phyloP scores from a whole-genome alignment of 2,113 vertebrate genomes.

The Sardina pilchardus region DNA sequence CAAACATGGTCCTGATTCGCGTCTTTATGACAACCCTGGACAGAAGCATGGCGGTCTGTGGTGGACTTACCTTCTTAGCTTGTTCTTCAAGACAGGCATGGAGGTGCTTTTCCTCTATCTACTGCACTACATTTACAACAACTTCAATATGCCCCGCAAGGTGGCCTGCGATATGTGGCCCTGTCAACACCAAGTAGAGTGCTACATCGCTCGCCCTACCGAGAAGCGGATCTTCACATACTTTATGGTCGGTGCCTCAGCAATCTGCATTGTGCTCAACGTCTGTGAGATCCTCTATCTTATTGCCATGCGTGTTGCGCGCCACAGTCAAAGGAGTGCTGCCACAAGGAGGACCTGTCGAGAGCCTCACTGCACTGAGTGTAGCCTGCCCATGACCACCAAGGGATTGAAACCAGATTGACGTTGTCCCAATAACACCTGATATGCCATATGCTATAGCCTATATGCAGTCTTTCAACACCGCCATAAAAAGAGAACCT shows the following conservation, averaged over 20 bases:
- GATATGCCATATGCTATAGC: background rate
- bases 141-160: slow-evolving; percentile 73
- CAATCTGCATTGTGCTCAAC: slow-evolving; percentile 76
- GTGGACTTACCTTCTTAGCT: slow-evolving; percentile 85
- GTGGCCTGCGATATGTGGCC: slow-evolving; percentile 72
- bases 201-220: slow-evolving; percentile 75
- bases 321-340: slow-evolving; percentile 32
- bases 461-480: background rate
- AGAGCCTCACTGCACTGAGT: slow-evolving; percentile 25
- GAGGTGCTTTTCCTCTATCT: slow-evolving; percentile 76
- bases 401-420: slow-evolving; percentile 27
- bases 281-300: slow-evolving; percentile 77
- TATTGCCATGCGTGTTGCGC: slow-evolving; percentile 63
- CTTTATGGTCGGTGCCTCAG: slow-evolving; percentile 78
- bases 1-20: slow-evolving; percentile 60
- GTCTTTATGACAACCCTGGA: slow-evolving; percentile 69
- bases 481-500: no score
- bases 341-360: slow-evolving; percentile 23
- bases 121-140: slow-evolving; percentile 73
- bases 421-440: background rate
- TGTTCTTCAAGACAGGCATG: slow-evolving; percentile 73
- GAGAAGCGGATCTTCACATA: slow-evolving; percentile 82
- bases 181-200: slow-evolving; percentile 77
- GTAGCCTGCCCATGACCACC: background rate
- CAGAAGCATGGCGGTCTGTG: slow-evolving; percentile 87